Evolutionary conservation across 2,797 vertebrate species (phyloP), one percentile per base, ranked within the genome.

Genomic region (Poecilia picta): DNA sequence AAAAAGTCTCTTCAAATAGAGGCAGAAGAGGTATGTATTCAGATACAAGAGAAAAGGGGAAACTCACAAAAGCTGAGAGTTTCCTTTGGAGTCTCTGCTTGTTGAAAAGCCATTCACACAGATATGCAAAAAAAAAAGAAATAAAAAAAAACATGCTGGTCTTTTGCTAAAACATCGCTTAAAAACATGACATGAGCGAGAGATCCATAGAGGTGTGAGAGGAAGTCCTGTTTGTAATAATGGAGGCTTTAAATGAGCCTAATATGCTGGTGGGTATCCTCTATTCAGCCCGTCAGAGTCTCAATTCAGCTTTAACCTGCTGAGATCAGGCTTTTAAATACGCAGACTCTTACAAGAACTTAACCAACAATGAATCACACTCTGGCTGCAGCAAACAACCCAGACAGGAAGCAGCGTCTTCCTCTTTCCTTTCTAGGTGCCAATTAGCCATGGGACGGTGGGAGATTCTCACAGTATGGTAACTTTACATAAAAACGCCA

Each of bases 11-110:
- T 88, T 83, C 81, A 91, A 59, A 13, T 18, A 76, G 70, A 82
- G 89, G 87, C 82, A 73, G 81, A 77, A 36, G 82, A 88, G 85
- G 90, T 90, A 89, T 87, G 90, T 91, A 88, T 91, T 93, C 85
- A 92, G 78, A 90, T 88, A 83, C 51, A n/a, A 81, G 88, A 83
- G 76, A 73, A 89, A 86, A 89, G 87, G 46, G 75, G 51, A 82
- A 85, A 66, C 62, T 83, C 81, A 64, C 83, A 91, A 84, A 83
- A 76, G 64, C 36, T 41, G 36, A 57, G 41, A 73, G 84, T 43
- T 79, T 87, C 74, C 80, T 87, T 88, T 68, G n/a, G 75, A 81
- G 76, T 73, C 77, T 75, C 78, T 89, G 81, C 75, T 82, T 49
- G 39, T 62, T 88, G 73, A 76, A 78, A 80, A 46, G 66, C 85